Evolutionary conservation across 2,113 vertebrate genomes (phyloP).

Genomic region (Symphodus melops): DNA sequence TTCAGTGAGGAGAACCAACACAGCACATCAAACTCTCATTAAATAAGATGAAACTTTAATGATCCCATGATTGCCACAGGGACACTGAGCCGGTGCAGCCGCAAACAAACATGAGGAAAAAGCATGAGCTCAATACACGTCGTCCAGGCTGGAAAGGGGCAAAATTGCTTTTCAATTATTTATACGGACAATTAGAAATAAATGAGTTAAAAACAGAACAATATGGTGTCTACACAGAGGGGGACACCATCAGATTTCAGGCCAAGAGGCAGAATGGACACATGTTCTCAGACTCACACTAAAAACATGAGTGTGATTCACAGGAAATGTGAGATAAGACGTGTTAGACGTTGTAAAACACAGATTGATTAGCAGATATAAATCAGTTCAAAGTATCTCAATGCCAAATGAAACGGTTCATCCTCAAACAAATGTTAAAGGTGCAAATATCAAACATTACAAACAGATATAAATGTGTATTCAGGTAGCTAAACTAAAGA

Average conservation of each 20-base stretch:
- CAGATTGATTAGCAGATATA: too few relatives aligned
- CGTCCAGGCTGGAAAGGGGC: neutral
- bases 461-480: too few relatives aligned
- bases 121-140: conserved; percentile 3
- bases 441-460: too few relatives aligned
- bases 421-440: too few relatives aligned
- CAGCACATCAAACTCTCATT: conserved; percentile 53
- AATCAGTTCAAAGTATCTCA: too few relatives aligned
- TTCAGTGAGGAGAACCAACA: conserved; percentile 8
- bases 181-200: neutral
- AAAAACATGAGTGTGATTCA: too few relatives aligned
- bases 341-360: too few relatives aligned
- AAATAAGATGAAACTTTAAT: conserved; percentile 55
- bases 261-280: neutral
- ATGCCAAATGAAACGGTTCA: too few relatives aligned
- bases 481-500: too few relatives aligned
- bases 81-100: conserved; percentile 1
- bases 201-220: neutral
- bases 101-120: conserved; percentile 26
- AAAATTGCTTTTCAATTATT: neutral
- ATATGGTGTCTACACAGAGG: neutral
- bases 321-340: too few relatives aligned
- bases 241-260: neutral
- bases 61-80: conserved; percentile 27
- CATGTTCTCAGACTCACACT: too few relatives aligned